A percentile compares a stretch with the other conserved stretches of the same genome.
Evolutionary conservation across 2,797 vertebrate species (phyloP).

Genomic region (Stomatorhinus walkeri): DNA sequence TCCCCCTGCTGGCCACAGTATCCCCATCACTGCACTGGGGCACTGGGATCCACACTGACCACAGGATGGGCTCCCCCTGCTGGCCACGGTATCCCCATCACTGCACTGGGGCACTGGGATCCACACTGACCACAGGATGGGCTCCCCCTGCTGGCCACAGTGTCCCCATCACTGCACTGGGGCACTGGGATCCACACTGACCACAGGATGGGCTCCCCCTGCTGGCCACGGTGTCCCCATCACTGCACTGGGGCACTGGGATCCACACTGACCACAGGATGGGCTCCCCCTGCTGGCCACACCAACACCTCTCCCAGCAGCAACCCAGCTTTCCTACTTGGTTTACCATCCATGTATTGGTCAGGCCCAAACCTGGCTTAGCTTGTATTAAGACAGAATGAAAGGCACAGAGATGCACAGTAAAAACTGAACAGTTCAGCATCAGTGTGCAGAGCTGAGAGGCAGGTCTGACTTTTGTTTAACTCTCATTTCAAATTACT

Average conservation of each 20-base stretch:
- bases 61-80: too few species aligned
- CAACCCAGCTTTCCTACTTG: neutral
- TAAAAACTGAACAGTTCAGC: neutral
- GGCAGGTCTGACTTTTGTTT: neutral
- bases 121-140: too few species aligned
- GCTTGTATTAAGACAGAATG: neutral
- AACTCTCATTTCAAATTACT: neutral
- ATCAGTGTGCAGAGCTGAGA: neutral
- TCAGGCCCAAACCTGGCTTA: neutral
- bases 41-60: too few species aligned
- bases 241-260: too few species aligned
- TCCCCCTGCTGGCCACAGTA: neutral
- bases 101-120: too few species aligned
- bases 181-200: too few species aligned
- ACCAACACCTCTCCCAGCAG: neutral
- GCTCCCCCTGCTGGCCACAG: neutral
- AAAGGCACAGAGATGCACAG: neutral
- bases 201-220: too few species aligned
- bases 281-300: neutral
- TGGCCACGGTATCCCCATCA: too few species aligned
- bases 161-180: too few species aligned
- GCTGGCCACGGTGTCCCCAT: too few species aligned
- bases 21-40: too few species aligned
- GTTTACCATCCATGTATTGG: neutral
- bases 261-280: too few species aligned